Evolutionary conservation across 2,888 invertebrate species (phyloP), one percentile per base, ranked within the genome.

Genomic region (Acanthococcus lagerstroemiae): DNA sequence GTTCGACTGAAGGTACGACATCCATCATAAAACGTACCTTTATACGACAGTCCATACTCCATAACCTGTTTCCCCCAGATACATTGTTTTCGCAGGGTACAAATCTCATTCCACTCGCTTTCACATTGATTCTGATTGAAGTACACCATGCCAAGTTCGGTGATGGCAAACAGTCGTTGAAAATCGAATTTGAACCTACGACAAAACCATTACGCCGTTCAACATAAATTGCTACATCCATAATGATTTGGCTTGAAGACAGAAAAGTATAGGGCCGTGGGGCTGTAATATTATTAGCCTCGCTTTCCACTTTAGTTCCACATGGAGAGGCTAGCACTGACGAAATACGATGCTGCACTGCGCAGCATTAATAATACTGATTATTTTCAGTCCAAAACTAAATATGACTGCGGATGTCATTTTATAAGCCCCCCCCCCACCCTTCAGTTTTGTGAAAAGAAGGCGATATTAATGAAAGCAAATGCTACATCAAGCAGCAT

Each of bases 31-130:
- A 21, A 45, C 44, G 52, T 66, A 72, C 72, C 76, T 74, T 74
- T 75, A 48, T 74, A 73, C 0, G 73, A 66, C 65, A 77, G 70
- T n/a, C 74, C 75, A 70, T 73, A 74, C 26, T 72, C 69, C 12
- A 71, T 71, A 7, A 77, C 68, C 67, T 70, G 72, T 60, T 72
- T 71, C 26, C 74, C 74, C 76, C 77, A 77, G 58, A 70, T 70
- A 67, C 75, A 73, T 24, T 74, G 68, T 5, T 72, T 67, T 67
- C 72, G 74, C 4, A 72, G 69, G 30, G 67, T 67, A 55, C 71
- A 69, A 46, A 72, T 74, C 9, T 48, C 60, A n/a, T 70, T 68
- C 50, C 70, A 54, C 12, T 69, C 56, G 4, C 52, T n/a, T 15
- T 65, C 46, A 56, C 72, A 71, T 61, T 72, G 69, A 67, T 66